Evolutionary conservation across 2,888 invertebrate genomes (phyloP).

Genomic region (Agriopis leucophaearia): DNA sequence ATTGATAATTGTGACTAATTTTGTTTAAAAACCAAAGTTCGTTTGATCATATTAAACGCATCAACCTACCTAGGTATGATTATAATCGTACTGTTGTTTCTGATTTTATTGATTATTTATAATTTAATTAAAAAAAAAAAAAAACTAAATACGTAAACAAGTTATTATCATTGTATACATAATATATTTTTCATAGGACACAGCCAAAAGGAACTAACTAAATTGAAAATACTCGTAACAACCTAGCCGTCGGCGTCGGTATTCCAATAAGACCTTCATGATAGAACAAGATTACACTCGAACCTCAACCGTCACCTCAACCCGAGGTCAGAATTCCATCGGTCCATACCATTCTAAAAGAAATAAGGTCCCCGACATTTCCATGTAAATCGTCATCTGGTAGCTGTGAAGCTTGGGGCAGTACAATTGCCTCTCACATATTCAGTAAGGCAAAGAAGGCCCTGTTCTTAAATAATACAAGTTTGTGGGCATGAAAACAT

Average conservation of each 20-base stretch:
- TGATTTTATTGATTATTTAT: background rate
- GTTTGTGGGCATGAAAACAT: background rate
- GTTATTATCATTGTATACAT: background rate
- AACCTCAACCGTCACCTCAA: slow-evolving; percentile 27
- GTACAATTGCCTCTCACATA: slow-evolving; percentile 37
- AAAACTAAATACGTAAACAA: background rate
- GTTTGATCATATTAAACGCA: too few relatives aligned
- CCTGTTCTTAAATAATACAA: slow-evolving; percentile 15
- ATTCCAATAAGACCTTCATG: slow-evolving; percentile 36
- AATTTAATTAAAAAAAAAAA: background rate
- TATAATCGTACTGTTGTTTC: too few relatives aligned
- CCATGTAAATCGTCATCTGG: slow-evolving; percentile 48
- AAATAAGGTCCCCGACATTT: slow-evolving; percentile 46
- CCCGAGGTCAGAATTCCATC: slow-evolving; percentile 46
- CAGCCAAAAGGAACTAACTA: background rate
- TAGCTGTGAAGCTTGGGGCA: slow-evolving; percentile 29
- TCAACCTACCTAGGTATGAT: too few relatives aligned
- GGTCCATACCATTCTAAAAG: slow-evolving; percentile 36
- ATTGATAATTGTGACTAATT: too few relatives aligned
- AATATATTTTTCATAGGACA: background rate
- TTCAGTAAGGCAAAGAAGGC: slow-evolving; percentile 33
- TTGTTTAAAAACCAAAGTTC: too few relatives aligned
- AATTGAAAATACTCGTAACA: slow-evolving; percentile 27
- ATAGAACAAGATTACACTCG: slow-evolving; percentile 28
- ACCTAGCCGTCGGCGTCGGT: slow-evolving; percentile 4